Base-by-base conservation (phyloP, 2,888 invertebrate genomes). In the Drosophila melanosoma region DNA sequence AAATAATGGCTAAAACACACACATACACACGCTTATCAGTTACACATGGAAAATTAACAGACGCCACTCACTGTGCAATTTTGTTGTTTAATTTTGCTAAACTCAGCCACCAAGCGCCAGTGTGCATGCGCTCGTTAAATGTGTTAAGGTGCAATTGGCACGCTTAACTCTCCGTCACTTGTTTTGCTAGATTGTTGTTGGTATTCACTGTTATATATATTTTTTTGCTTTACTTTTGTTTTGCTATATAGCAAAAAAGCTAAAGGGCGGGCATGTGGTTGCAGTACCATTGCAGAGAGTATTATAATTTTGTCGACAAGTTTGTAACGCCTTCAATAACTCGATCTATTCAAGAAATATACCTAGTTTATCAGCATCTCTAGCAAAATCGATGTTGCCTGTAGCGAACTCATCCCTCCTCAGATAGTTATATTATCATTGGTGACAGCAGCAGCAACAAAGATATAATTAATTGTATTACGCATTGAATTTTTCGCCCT, bases 81-180 rank as follows among this genome's bases (percentile, higher is more conserved):
- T 68, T 82, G 74, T 80, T 78, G 72, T 78, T 84, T 80, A 74
- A 80, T 84, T 82, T 79, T 45, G 83, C 76, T 81, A 67, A 81
- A 78, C 73, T 79, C 72, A 35, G 60, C 74, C 61, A 5, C 65
- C 56, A 70, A 83, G 87, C 87, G 87, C 85, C 85, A 82, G 76
- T 63, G 79, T 73, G 81, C 87, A 75, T 79, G 74, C 73, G 79
- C 79, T 79, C 87, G 70, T 84, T 59, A 83, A 85, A 77, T 63
- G 69, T 68, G 66, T 81, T 81, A 67, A 79, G 69, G 64, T 82
- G 80, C 75, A 83, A 74, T 77, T 74, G 69, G 74, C 79, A 83
- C 74, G 83, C 78, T 77, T 78, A 76, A 77, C 74, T 60, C 26
- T n/a, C n/a, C 53, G 83, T 58, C 62, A 67, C 71, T 79, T 76